Evolutionary conservation across 1,140 invertebrate genomes (phyloP).

Genomic region (Rhysida immarginata): DNA sequence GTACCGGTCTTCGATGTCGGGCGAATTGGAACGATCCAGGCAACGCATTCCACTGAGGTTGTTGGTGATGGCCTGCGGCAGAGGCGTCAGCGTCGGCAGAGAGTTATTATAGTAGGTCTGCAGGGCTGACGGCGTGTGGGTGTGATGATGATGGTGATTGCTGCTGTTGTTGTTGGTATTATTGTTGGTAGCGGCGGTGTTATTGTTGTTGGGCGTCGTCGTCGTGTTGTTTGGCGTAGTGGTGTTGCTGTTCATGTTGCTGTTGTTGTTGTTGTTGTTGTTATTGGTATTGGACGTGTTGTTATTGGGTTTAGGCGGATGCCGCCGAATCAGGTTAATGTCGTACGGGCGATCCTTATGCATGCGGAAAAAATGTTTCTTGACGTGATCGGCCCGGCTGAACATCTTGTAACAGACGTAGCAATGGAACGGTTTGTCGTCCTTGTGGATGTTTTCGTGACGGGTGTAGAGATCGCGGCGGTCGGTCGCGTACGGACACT

Average conservation of each 20-base stretch:
- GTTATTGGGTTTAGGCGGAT: background rate
- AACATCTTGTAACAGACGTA: slow-evolving; percentile 83
- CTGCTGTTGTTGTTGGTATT: slow-evolving; percentile 29
- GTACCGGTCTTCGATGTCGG: background rate
- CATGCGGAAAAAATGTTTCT: slow-evolving; percentile 83
- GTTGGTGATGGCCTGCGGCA: background rate
- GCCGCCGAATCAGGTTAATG: slow-evolving; percentile 54
- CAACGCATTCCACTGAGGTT: slow-evolving; percentile 11
- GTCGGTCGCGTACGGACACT: slow-evolving; percentile 78
- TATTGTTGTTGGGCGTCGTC: background rate
- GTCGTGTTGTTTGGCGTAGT: slow-evolving; percentile 9
- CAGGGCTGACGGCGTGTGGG: background rate
- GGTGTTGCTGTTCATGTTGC: slow-evolving; percentile 11
- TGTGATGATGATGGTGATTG: slow-evolving; percentile 12
- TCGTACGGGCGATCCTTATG: slow-evolving; percentile 72
- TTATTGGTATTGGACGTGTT: background rate
- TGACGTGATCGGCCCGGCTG: slow-evolving; percentile 85
- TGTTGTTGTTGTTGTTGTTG: background rate
- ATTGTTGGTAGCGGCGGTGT: background rate
- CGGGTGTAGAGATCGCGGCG: slow-evolving; percentile 82
- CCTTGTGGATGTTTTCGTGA: slow-evolving; percentile 89
- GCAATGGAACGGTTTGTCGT: slow-evolving; percentile 84
- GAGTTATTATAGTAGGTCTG: slow-evolving; percentile 7
- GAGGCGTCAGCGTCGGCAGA: too few species aligned
- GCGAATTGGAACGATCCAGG: background rate